Base-by-base conservation (phyloP, 2,797 vertebrate species). In the Acridotheres tristis region DNA sequence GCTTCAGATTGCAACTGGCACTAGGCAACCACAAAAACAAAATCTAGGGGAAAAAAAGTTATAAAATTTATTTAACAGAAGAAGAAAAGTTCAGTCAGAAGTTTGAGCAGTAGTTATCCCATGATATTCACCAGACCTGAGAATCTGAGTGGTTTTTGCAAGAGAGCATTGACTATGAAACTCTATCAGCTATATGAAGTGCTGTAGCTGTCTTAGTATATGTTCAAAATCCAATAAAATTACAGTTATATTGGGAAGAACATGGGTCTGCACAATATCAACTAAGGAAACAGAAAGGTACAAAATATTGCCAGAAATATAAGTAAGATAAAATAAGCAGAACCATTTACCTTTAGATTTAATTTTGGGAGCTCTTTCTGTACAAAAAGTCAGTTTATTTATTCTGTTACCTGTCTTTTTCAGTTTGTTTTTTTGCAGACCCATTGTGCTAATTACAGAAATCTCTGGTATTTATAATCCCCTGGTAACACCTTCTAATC, bases 401-500 rank as follows among this genome's bases (percentile, higher is more conserved):
- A 80, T 87, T 85, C 26, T 75, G 8, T 51, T 78, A 32, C 20
- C 16, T 84, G 53, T 61, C 68, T 47, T 40, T 13, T 43, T 32
- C 43, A 34, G n/a, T 48, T 93, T 96, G 7, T 12, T 90, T 93
- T 89, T 83, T 40, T 18, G 7, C 29, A 63, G 25, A 29, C 6
- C 51, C 45, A 78, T 11, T 66, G 17, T 77, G 63, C 36, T 96
- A 97, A 96, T 97, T 96, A 89, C 22, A 91, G 32, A 80, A 57
- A 65, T 83, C 26, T 90, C 91, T 82, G 23, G 8, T 73, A 78
- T 90, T 95, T 96, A 94, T 97, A 97, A 96, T 96, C 69, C 73
- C 13, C 61, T 12, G 36, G 17, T 92, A 96, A 94, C 91, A 67
- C 90, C 81, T 81, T 87, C 51, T 97, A 97, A 97, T 96, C 93